Percentiles rank a stretch among this genome's conserved stretches.
phyloP scores from a whole-genome alignment of 2,797 vertebrate genomes.

The Pantherophis alleghaniensis region DNA sequence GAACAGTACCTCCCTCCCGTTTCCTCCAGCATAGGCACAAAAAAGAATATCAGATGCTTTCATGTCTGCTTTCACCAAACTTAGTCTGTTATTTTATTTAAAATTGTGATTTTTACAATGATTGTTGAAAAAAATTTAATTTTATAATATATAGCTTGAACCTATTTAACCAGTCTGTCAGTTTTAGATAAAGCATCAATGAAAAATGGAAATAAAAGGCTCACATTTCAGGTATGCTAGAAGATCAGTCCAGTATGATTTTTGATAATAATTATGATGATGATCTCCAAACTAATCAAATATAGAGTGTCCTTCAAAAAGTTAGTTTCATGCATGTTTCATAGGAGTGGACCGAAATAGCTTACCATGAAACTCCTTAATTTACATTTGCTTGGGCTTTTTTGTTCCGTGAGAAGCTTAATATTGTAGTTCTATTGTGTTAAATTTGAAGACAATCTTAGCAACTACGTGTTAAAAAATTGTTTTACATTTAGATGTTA shows the following conservation, averaged over 20 bases:
- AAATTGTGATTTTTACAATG: background rate
- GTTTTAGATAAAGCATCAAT: background rate
- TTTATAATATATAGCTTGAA: background rate
- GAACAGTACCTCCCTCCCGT: background rate
- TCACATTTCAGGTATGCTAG: background rate
- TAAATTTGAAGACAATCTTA: slow-evolving; percentile 32
- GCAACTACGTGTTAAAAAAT: slow-evolving; percentile 51
- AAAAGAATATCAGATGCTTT: background rate
- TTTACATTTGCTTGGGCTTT: slow-evolving; percentile 20
- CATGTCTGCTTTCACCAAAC: background rate
- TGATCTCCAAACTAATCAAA: background rate
- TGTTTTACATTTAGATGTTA: slow-evolving; percentile 43
- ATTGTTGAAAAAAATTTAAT: background rate
- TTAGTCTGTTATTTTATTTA: background rate
- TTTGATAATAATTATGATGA: background rate
- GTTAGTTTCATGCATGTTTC: slow-evolving; percentile 18
- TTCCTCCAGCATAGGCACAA: background rate
- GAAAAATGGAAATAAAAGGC: background rate
- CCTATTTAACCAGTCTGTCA: background rate
- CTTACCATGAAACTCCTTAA: slow-evolving; percentile 1
- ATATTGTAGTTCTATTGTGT: slow-evolving; percentile 27
- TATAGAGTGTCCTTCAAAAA: slow-evolving; percentile 1
- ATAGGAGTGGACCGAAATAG: slow-evolving; percentile 16
- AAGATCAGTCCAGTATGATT: background rate
- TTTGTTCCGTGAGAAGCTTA: slow-evolving; percentile 18